A percentile compares a stretch with the other conserved stretches of the same genome.
These are phyloP conservation scores for Procavia capensis DNA, from an alignment of 2,113 vertebrate species.

Conservation along the genomic window DNA sequence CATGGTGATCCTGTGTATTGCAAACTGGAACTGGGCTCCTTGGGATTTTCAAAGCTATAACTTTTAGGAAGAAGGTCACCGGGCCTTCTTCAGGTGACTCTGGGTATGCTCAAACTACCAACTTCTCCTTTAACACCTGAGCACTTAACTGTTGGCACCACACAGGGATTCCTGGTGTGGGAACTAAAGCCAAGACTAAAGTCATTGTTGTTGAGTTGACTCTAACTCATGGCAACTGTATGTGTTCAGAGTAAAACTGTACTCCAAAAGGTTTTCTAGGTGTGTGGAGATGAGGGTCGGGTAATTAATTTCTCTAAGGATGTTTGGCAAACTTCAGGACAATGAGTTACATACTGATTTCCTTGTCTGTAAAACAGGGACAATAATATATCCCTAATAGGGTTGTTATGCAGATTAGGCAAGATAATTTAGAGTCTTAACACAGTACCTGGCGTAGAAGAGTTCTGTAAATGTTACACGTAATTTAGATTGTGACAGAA, in stretches of 20 bases:
- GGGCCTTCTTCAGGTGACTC: not conserved
- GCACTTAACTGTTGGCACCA: not conserved
- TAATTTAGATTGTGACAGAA: not conserved
- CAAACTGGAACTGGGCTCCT: not conserved
- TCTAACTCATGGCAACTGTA: not conserved
- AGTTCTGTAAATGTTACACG: not conserved
- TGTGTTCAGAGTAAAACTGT: not conserved
- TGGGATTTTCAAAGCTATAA: not conserved
- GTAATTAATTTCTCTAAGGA: not conserved
- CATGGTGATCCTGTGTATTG: not conserved
- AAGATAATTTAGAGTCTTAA: not conserved
- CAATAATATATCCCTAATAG: not conserved
- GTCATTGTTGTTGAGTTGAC: not conserved
- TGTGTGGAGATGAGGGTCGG: not conserved
- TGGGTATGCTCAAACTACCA: not conserved
- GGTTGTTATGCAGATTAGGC: fast-evolving
- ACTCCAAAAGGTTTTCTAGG: not conserved
- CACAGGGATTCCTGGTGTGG: not conserved
- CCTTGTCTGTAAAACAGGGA: not conserved
- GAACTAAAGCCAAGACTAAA: not conserved
- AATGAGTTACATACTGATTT: not conserved
- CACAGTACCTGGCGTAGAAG: not conserved
- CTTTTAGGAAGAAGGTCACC: not conserved
- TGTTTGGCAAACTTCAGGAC: not conserved
- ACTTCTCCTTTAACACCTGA: not conserved